Evolutionary conservation across 2,113 vertebrate species (phyloP), one percentile per base, ranked within the genome.

Genomic region (Otus sunia): DNA sequence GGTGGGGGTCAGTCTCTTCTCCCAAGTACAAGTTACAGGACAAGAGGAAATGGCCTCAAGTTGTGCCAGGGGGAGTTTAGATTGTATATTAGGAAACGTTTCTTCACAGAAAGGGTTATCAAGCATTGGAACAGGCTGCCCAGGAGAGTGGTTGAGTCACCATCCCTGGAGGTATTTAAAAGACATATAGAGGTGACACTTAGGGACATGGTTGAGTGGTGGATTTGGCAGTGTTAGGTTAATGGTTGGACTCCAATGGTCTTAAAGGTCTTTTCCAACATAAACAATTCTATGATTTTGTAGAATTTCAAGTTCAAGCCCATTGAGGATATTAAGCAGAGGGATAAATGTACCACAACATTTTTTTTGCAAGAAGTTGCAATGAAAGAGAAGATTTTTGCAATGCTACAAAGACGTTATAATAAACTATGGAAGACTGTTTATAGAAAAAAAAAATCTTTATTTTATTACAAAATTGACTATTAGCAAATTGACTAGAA

Each of bases 401-500:
- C 37, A n/a, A 64, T 11, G 5, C 7, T 63, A 27, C 12, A 37
- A 82, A 49, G 43, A 26, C 5, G 56, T 75, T 1, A 21, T 22
- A 75, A 58, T 23, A 91, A 93, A 69, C 17, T 8, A 25, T 2
- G 6, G 25, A 41, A 87, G 22, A 56, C 16, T 25, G 2, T 34
- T 36, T 66, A 41, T 79, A 88, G 78, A 30, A 47, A 96, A 79
- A n/a, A 76, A 56, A 96, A 79, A 47, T 62, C 50, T 92, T 83
- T 94, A 92, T 86, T 97, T 90, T 67, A 62, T 89, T 89, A 96
- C 41, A 94, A 95, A 96, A 93, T 13, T 12, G 30, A 36, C 36
- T 71, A 23, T 94, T 87, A 85, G 26, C 69, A 90, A 85, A 91
- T 47, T 53, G 52, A 73, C 43, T 47, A 19, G 80, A 80, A 92